Percentiles rank a stretch among this genome's conserved stretches.
Evolutionary conservation across 2,888 invertebrate species (phyloP).

Genomic region (Zaprionus bogoriensis): DNA sequence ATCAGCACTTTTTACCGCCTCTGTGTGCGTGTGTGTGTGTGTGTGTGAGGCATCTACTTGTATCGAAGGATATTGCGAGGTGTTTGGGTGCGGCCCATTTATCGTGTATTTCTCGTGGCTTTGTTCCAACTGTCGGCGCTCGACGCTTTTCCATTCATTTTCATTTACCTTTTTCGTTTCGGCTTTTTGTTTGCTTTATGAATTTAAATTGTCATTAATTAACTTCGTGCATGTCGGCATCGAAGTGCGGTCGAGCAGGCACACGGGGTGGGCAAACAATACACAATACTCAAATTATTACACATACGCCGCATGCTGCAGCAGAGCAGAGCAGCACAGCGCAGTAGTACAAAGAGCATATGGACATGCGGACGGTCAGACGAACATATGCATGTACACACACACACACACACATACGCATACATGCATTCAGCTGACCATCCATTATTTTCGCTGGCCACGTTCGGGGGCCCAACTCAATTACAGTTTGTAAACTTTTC

Average conservation of each 20-base stretch:
- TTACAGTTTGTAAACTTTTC: constrained; percentile 81
- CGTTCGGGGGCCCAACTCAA: constrained; percentile 66
- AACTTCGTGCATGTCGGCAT: constrained; percentile 53
- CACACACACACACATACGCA: constrained; percentile 8
- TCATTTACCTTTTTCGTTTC: constrained; percentile 65
- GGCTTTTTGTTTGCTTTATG: constrained; percentile 73
- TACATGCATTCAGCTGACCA: constrained; percentile 43
- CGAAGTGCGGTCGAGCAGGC: not conserved
- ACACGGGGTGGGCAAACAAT: constrained; percentile 9
- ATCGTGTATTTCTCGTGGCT: constrained; percentile 45
- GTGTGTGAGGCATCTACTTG: constrained; percentile 5
- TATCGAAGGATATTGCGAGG: not conserved
- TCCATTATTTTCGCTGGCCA: constrained; percentile 49
- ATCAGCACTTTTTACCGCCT: constrained; percentile 60
- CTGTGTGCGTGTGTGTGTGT: not conserved
- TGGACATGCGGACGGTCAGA: not conserved
- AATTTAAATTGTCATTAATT: constrained; percentile 81
- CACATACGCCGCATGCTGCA: constrained; percentile 49
- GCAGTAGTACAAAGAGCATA: not conserved
- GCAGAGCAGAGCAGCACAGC: not conserved
- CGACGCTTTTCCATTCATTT: constrained; percentile 66
- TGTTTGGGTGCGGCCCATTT: constrained; percentile 30
- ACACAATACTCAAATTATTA: constrained; percentile 52
- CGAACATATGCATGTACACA: constrained; percentile 3
- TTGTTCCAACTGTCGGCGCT: constrained; percentile 48